Evolutionary conservation across 2,888 invertebrate species (phyloP).

Genomic region (Pimpla rufipes): DNA sequence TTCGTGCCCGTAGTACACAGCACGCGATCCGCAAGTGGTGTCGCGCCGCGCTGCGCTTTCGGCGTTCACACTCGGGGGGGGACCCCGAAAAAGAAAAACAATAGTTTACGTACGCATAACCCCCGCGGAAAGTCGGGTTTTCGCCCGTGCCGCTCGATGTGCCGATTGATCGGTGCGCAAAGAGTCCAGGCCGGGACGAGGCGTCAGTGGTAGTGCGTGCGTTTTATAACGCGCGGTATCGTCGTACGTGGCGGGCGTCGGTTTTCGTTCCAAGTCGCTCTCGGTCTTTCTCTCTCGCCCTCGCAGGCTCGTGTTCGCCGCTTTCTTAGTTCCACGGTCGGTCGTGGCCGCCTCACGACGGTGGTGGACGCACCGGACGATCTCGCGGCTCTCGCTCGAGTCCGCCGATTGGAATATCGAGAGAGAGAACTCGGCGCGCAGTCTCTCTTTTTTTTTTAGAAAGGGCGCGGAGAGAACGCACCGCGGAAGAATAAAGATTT

Average conservation of each 20-base stretch:
- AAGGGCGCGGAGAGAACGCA: background rate
- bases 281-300: background rate
- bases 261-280: conserved; percentile 9
- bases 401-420: background rate
- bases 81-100: too few species aligned
- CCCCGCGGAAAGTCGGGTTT: background rate
- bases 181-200: too few species aligned
- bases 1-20: background rate
- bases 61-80: too few species aligned
- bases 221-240: conserved; percentile 16
- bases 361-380: conserved; percentile 8
- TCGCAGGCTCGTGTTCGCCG: background rate
- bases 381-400: too few species aligned
- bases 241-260: conserved; percentile 29
- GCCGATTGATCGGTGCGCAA: background rate
- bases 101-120: too few species aligned
- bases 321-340: conserved; percentile 14
- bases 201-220: conserved; percentile 18
- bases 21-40: conserved; percentile 35
- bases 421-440: too few species aligned
- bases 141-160: background rate
- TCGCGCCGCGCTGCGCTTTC: too few species aligned
- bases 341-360: background rate
- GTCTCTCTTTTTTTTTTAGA: background rate
- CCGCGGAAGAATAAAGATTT: background rate